Evolutionary conservation across 2,113 vertebrate genomes (phyloP).

Genomic region (Xenopus tropicalis): UCB_Xtro_10.0 CM004445.2:113502001-113502500

Average conservation of each 20-base stretch:
- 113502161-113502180: no score
- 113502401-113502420: slow-evolving; percentile 25
- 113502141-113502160: no score
- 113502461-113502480: slow-evolving; percentile 45
- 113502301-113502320: slow-evolving; percentile 24
- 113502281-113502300: slow-evolving; percentile 2
- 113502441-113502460: slow-evolving; percentile 36
- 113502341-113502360: slow-evolving; percentile 44
- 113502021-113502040: no score
- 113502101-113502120: no score
- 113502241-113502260: background rate
- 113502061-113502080: no score
- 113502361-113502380: slow-evolving; percentile 41
- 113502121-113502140: no score
- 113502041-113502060: no score
- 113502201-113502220: background rate
- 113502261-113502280: background rate
- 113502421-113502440: slow-evolving; percentile 40
- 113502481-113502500: slow-evolving; percentile 44
- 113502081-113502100: no score
- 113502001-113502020: no score
- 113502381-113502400: slow-evolving; percentile 34
- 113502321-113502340: slow-evolving; percentile 37
- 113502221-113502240: background rate
- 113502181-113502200: no score